Percentiles rank a stretch among this genome's conserved stretches.
These are phyloP conservation scores for Muschampia plurimacula DNA, from an alignment of 2,888 invertebrate genomes.

Conservation along the genomic window DNA sequence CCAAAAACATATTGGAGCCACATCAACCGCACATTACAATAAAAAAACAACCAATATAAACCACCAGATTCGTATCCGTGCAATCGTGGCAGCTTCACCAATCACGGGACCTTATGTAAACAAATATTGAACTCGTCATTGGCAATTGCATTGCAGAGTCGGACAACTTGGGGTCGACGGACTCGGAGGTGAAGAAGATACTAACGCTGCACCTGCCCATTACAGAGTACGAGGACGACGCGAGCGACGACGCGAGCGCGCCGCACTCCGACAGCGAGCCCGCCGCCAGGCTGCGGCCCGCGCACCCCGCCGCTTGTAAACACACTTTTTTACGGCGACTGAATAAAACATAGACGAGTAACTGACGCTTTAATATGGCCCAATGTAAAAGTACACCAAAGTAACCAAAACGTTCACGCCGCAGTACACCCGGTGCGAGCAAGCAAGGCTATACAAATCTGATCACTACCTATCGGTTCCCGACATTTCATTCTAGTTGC, in stretches of 20 bases:
- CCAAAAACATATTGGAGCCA: neutral
- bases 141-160: constrained; percentile 88
- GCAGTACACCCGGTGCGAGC: too few species aligned
- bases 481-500: too few species aligned
- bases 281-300: constrained; percentile 67
- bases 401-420: too few species aligned
- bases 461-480: too few species aligned
- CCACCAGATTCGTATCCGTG: constrained; percentile 43
- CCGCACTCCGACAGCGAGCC: constrained; percentile 84
- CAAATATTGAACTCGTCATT: constrained; percentile 20
- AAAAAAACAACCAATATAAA: neutral
- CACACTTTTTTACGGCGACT: constrained; percentile 29
- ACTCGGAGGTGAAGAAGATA: constrained; percentile 97
- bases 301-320: constrained; percentile 75
- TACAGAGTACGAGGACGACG: constrained; percentile 97
- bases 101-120: neutral
- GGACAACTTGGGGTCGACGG: constrained; percentile 97
- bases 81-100: constrained; percentile 53
- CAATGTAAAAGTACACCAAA: too few species aligned
- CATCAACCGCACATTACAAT: neutral
- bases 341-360: too few species aligned
- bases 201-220: constrained; percentile 96
- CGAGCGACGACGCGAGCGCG: constrained; percentile 86
- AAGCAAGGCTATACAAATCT: too few species aligned
- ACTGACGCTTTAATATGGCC: too few species aligned